Evolutionary conservation across 2,113 vertebrate genomes (phyloP).

Genomic region (Calyptomena viridis): DNA sequence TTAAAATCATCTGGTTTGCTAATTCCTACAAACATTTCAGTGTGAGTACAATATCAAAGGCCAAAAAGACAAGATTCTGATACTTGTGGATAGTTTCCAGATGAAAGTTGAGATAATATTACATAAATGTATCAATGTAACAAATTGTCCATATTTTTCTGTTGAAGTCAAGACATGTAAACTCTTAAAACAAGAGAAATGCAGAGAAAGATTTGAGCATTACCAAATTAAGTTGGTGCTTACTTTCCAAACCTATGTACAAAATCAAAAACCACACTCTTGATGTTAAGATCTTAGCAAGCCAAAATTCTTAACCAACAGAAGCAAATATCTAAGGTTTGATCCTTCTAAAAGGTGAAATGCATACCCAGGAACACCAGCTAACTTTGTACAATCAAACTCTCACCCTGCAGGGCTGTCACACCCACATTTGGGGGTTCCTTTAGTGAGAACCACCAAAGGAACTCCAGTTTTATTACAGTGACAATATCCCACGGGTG

Average conservation of each 20-base stretch:
- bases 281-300: background rate
- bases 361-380: background rate
- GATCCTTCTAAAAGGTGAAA: background rate
- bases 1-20: background rate
- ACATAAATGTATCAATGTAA: background rate
- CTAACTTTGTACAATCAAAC: background rate
- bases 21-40: background rate
- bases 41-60: background rate
- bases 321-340: background rate
- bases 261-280: background rate
- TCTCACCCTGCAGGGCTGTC: background rate
- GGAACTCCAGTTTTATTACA: background rate
- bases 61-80: background rate
- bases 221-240: background rate
- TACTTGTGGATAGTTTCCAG: background rate
- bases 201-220: background rate
- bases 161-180: background rate
- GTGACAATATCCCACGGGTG: background rate
- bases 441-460: background rate
- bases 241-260: background rate
- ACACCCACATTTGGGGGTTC: too few relatives aligned
- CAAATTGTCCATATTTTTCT: background rate
- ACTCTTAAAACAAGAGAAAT: background rate
- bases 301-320: background rate
- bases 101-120: background rate